A percentile compares a stretch with the other conserved stretches of the same genome.
Conservation (phyloP, 2,113 vertebrate species). For the Notarius quadriscutis region DNA sequence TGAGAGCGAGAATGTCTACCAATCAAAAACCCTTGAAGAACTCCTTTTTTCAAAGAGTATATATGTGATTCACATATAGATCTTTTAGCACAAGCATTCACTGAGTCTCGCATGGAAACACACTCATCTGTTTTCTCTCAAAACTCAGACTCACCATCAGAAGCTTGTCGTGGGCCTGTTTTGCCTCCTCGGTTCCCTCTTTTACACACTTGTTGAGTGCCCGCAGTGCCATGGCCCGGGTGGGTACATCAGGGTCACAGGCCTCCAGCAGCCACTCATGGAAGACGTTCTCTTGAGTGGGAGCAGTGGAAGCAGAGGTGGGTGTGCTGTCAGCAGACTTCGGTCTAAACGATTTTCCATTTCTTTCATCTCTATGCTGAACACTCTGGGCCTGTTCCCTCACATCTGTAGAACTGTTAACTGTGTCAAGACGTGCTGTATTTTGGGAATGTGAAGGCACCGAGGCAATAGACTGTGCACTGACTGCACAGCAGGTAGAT, state of each 20-base stretch:
- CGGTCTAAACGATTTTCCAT: background rate
- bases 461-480: background rate
- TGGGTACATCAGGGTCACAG: conserved; percentile 82
- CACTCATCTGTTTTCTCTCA: background rate
- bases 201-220: conserved; percentile 72
- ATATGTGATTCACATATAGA: background rate
- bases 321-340: background rate
- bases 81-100: background rate
- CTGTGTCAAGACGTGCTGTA: background rate
- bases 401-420: background rate
- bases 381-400: background rate
- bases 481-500: background rate
- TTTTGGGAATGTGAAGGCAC: conserved; percentile 5
- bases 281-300: conserved; percentile 35
- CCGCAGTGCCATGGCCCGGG: conserved; percentile 80
- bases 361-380: background rate
- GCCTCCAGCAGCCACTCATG: conserved; percentile 77
- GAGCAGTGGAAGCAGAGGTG: background rate
- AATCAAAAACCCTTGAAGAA: background rate
- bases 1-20: background rate
- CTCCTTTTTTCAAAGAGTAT: background rate
- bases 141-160: conserved; percentile 72
- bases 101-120: background rate
- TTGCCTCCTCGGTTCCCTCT: conserved; percentile 61
- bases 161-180: conserved; percentile 77